phyloP scores from a whole-genome alignment of 2,113 vertebrate species.

The Siniperca chuatsi region DNA sequence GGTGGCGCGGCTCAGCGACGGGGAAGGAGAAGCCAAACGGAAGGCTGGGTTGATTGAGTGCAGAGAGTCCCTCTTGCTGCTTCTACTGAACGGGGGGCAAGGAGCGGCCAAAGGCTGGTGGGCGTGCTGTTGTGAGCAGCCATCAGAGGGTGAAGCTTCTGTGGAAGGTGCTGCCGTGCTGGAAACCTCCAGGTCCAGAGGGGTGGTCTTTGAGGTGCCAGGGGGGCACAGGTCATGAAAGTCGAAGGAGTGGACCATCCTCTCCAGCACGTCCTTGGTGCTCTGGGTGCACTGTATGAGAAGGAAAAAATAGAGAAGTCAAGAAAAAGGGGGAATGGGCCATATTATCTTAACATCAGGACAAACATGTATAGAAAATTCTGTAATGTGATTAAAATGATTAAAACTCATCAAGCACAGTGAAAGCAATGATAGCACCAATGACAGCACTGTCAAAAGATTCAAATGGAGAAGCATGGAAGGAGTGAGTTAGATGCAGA shows the following conservation, averaged over 20 bases:
- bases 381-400: slow-evolving; percentile 11
- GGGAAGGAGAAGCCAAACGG: slow-evolving; percentile 75
- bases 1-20: slow-evolving; percentile 63
- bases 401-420: slow-evolving; percentile 43
- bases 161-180: slow-evolving; percentile 25
- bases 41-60: slow-evolving; percentile 78
- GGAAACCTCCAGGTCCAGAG: slow-evolving; percentile 61
- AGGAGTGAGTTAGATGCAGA: slow-evolving; percentile 35
- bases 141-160: slow-evolving; percentile 19
- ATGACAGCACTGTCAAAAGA: slow-evolving; percentile 9
- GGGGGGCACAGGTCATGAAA: slow-evolving; percentile 70
- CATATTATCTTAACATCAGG: not conserved
- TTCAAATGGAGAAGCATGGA: slow-evolving; percentile 36
- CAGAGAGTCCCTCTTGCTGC: slow-evolving; percentile 68
- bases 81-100: slow-evolving; percentile 63
- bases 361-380: not conserved
- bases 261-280: slow-evolving; percentile 83
- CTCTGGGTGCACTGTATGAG: slow-evolving; percentile 78
- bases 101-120: not conserved
- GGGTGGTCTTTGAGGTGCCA: slow-evolving; percentile 73
- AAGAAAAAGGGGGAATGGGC: not conserved
- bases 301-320: not conserved
- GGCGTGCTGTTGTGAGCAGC: slow-evolving; percentile 50
- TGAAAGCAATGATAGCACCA: slow-evolving; percentile 29
- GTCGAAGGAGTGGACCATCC: slow-evolving; percentile 73